Conservation (phyloP, 1,140 invertebrate genomes). For the Luehdorfia chinensis region DNA sequence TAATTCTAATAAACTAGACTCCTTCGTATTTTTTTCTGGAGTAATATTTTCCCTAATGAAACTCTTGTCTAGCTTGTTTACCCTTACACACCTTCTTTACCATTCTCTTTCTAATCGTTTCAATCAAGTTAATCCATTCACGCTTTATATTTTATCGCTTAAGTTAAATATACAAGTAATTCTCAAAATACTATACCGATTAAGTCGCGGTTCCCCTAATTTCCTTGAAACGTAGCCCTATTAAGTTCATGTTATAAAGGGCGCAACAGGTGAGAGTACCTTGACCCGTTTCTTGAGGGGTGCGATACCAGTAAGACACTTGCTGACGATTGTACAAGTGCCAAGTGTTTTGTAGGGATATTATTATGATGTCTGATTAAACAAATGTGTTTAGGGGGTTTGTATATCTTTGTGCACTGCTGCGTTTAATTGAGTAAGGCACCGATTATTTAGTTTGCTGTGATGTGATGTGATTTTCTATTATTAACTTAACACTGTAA, state of each 20-base stretch:
- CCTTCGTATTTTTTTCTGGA: too few relatives aligned
- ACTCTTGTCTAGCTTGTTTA: too few relatives aligned
- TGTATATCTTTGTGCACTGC: background rate
- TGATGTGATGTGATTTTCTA: background rate
- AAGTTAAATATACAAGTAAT: conserved; percentile 4
- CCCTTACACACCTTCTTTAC: too few relatives aligned
- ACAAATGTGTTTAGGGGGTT: background rate
- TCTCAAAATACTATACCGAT: background rate
- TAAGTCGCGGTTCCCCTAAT: conserved; percentile 39
- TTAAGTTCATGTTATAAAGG: conserved; percentile 28
- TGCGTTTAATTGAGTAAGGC: background rate
- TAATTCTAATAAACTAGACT: too few relatives aligned
- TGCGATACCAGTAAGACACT: conserved; percentile 31
- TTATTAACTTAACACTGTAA: too few relatives aligned
- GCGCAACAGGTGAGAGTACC: conserved; percentile 57
- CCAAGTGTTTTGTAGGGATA: conserved; percentile 4
- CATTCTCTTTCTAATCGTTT: too few relatives aligned
- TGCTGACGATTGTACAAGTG: conserved; percentile 15
- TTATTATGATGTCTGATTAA: conserved; percentile 8
- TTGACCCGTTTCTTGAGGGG: conserved; percentile 61
- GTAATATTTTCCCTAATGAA: too few relatives aligned
- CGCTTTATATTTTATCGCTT: too few relatives aligned
- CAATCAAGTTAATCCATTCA: too few relatives aligned
- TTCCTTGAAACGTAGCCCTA: conserved; percentile 29
- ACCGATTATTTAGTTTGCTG: background rate